A percentile compares a stretch with the other conserved stretches of the same genome.
phyloP scores from a whole-genome alignment of 2,888 invertebrate species.

The Diarsia dahlii region DNA sequence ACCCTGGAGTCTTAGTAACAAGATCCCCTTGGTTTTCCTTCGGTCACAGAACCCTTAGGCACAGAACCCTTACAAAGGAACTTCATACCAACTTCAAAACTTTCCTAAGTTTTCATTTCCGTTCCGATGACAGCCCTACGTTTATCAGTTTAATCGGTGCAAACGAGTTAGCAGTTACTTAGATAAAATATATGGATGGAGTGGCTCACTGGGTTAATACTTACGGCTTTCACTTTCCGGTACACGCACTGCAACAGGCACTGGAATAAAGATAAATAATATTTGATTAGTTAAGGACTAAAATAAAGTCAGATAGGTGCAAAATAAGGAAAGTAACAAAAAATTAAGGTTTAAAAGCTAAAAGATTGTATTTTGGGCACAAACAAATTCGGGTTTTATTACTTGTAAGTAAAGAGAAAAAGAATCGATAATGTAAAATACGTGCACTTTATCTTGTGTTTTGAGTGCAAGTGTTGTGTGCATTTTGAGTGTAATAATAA shows the following conservation, averaged over 20 bases:
- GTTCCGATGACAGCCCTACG: constrained; percentile 42
- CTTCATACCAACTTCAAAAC: too few species aligned
- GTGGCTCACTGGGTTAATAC: constrained; percentile 77
- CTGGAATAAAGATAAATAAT: constrained; percentile 86
- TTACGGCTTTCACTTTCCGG: constrained; percentile 94
- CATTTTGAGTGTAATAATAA: too few species aligned
- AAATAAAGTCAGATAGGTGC: neutral
- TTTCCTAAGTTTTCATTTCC: too few species aligned
- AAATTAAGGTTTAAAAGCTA: too few species aligned
- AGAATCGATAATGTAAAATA: too few species aligned
- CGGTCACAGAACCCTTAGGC: too few species aligned
- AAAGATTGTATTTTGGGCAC: neutral
- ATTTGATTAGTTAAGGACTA: constrained; percentile 24
- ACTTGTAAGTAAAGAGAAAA: neutral
- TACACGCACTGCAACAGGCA: constrained; percentile 95
- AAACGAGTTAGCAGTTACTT: constrained; percentile 55
- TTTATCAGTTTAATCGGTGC: constrained; percentile 53
- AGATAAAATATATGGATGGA: constrained; percentile 45
- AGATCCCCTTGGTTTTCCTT: too few species aligned
- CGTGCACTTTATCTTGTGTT: neutral
- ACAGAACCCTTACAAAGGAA: too few species aligned
- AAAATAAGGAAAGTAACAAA: constrained; percentile 3
- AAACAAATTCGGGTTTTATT: neutral
- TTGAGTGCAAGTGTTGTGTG: neutral
- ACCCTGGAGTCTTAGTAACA: too few species aligned